phyloP scores from a whole-genome alignment of 2,797 vertebrate genomes.

The Merluccius polli region DNA sequence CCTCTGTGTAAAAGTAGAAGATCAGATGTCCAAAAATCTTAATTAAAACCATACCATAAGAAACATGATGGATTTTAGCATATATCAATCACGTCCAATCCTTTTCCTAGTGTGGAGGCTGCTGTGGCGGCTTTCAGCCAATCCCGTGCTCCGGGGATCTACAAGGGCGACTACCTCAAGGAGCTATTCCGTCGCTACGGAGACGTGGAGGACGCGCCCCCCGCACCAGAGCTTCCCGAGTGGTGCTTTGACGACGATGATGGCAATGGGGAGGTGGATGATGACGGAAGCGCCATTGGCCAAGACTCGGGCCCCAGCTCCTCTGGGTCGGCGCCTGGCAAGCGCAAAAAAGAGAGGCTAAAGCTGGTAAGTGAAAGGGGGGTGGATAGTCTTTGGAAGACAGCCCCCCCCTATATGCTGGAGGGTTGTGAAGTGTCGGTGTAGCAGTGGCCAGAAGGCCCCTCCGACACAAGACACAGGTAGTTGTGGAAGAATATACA shows the following conservation, averaged over 20 bases:
- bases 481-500: no score
- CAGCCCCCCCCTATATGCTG: conserved; percentile 11
- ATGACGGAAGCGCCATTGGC: conserved; percentile 78
- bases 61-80: not conserved
- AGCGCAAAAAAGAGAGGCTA: conserved; percentile 90
- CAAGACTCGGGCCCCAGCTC: conserved; percentile 90
- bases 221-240: conserved; percentile 86
- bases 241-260: conserved; percentile 93
- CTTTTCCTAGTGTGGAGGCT: conserved; percentile 85
- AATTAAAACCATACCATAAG: not conserved
- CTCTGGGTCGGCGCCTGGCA: conserved; percentile 80
- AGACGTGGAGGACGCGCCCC: conserved; percentile 86
- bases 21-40: not conserved
- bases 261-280: conserved; percentile 71
- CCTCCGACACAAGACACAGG: no score
- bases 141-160: conserved; percentile 94
- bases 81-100: not conserved
- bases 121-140: conserved; percentile 89
- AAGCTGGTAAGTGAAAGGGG: conserved; percentile 80
- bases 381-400: not conserved
- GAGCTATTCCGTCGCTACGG: conserved; percentile 95
- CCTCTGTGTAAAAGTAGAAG: not conserved
- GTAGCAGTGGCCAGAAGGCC: no score
- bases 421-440: no score
- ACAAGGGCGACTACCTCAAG: conserved; percentile 97